Conservation (phyloP, 2,113 vertebrate species). For the Sceloporus tristichus region DNA sequence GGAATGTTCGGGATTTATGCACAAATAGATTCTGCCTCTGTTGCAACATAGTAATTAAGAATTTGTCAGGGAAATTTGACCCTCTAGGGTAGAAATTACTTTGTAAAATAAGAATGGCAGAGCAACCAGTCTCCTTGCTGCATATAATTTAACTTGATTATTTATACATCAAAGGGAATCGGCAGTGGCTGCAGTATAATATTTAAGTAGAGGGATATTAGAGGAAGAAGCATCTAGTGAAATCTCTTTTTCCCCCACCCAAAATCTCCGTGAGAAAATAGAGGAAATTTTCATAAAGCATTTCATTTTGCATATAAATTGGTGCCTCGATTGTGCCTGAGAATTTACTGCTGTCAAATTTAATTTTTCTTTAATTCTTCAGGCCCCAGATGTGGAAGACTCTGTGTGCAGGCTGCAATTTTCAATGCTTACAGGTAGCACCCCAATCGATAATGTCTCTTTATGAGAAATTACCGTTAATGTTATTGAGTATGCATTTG, state of each 20-base stretch:
- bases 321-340: slow-evolving; percentile 85
- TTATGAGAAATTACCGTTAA: slow-evolving; percentile 98
- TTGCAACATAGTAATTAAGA: slow-evolving; percentile 95
- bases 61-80: slow-evolving; percentile 99
- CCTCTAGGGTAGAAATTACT: slow-evolving; percentile 99
- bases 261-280: slow-evolving; percentile 87
- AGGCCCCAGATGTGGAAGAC: slow-evolving; percentile 88
- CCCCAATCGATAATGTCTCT: slow-evolving; percentile 96
- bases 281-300: slow-evolving; percentile 90
- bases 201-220: slow-evolving; percentile 88
- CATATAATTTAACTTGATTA: slow-evolving; percentile 99
- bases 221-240: slow-evolving; percentile 81
- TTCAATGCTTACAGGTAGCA: slow-evolving; percentile 93
- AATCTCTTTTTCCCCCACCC: slow-evolving; percentile 64
- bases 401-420: slow-evolving; percentile 90
- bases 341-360: slow-evolving; percentile 99
- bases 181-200: slow-evolving; percentile 90
- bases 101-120: slow-evolving; percentile 96
- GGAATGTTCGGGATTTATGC: slow-evolving; percentile 91
- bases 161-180: slow-evolving; percentile 99
- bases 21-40: slow-evolving; percentile 95
- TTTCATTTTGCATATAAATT: slow-evolving; percentile 99
- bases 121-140: slow-evolving; percentile 84
- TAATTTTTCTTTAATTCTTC: slow-evolving; percentile 99
- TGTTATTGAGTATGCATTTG: slow-evolving; percentile 96